Conservation (phyloP, 2,888 invertebrate genomes). For the Agonopterix arenella region DNA sequence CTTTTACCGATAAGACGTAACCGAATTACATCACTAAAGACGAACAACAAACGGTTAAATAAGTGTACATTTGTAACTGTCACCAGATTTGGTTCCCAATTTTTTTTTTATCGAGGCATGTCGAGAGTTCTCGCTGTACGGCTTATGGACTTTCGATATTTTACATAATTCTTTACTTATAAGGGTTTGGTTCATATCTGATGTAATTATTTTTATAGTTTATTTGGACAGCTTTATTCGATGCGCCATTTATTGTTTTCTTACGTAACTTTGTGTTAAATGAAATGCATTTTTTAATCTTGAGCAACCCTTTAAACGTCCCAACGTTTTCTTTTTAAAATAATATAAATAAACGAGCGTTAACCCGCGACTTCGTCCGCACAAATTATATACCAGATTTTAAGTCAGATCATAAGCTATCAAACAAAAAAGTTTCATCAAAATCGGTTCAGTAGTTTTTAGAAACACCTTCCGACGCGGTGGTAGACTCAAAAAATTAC, state of each 20-base stretch:
- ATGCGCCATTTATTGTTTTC: not conserved
- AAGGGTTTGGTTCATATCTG: constrained; percentile 3
- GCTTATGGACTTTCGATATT: constrained; percentile 17
- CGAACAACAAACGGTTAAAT: constrained; percentile 16
- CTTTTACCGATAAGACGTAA: too few relatives aligned
- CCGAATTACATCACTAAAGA: constrained; percentile 20
- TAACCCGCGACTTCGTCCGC: too few relatives aligned
- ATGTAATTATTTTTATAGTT: constrained; percentile 5
- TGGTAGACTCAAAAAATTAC: too few relatives aligned
- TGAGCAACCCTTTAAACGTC: not conserved
- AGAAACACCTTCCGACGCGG: too few relatives aligned
- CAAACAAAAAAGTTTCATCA: too few relatives aligned
- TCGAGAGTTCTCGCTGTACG: constrained; percentile 7
- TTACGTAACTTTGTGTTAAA: constrained; percentile 1
- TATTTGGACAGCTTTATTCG: constrained; percentile 7
- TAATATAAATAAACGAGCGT: too few relatives aligned
- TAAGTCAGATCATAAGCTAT: too few relatives aligned
- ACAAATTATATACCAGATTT: too few relatives aligned
- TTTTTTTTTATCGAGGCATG: constrained; percentile 7
- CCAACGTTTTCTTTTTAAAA: not conserved
- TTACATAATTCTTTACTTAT: constrained; percentile 20
- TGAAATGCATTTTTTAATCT: too few relatives aligned
- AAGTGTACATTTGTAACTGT: constrained; percentile 36
- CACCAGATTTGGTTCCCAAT: constrained; percentile 23
- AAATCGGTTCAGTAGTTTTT: too few relatives aligned